Conservation (phyloP, 2,888 invertebrate genomes). For the Seira sanloemensis region DNA sequence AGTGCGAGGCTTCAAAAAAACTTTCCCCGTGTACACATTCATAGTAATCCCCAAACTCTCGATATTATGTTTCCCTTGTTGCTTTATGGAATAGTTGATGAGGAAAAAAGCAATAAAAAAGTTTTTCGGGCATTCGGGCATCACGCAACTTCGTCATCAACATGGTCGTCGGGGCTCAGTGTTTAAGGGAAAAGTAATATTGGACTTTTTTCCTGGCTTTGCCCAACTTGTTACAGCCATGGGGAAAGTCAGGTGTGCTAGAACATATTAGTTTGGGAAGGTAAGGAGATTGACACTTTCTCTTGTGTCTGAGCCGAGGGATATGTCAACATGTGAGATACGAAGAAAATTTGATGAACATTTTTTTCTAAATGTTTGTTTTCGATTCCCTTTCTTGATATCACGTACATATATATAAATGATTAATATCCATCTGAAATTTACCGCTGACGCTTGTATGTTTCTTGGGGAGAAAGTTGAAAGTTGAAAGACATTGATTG, state of each 20-base stretch:
- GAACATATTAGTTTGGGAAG: too few relatives aligned
- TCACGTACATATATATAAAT: too few relatives aligned
- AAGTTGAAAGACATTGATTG: constrained; percentile 43
- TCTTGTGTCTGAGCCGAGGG: background rate
- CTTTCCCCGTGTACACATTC: background rate
- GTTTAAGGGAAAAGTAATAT: background rate
- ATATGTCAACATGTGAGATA: background rate
- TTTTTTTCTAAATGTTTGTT: background rate
- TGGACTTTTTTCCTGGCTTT: background rate
- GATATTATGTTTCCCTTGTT: background rate
- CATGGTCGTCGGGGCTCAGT: background rate
- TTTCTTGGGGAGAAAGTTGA: background rate
- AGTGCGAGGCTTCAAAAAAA: background rate
- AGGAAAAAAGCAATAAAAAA: constrained; percentile 49
- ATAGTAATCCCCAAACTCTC: too few relatives aligned
- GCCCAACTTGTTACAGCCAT: constrained; percentile 5
- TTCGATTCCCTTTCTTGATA: background rate
- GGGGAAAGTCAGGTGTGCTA: constrained; percentile 17
- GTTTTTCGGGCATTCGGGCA: constrained; percentile 32
- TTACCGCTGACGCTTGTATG: too few relatives aligned
- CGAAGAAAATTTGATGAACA: too few relatives aligned
- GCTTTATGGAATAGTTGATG: constrained; percentile 8
- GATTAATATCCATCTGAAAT: too few relatives aligned
- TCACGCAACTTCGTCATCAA: constrained; percentile 43
- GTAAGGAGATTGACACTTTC: too few relatives aligned